phyloP scores from a whole-genome alignment of 2,113 vertebrate genomes.

The Zosterops japonicus region DNA sequence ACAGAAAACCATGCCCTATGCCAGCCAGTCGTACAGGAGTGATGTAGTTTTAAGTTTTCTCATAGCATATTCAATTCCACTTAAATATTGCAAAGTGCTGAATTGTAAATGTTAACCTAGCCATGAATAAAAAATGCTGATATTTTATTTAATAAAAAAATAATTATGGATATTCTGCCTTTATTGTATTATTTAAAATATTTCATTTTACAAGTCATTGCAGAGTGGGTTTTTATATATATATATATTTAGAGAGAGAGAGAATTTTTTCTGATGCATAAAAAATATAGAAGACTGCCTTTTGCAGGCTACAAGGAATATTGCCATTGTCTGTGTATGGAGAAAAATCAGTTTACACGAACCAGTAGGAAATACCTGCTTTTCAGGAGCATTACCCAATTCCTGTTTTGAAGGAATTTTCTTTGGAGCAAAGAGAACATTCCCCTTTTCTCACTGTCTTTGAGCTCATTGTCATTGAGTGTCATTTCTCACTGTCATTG shows the following conservation, averaged over 20 bases:
- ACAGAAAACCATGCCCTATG: neutral
- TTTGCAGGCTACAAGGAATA: constrained; percentile 3
- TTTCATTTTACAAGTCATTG: constrained; percentile 60
- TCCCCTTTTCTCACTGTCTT: neutral
- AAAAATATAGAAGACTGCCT: constrained; percentile 55
- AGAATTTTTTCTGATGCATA: constrained; percentile 49
- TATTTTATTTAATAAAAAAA: constrained; percentile 80
- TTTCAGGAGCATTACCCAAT: neutral
- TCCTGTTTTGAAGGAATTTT: constrained; percentile 15
- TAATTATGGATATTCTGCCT: constrained; percentile 65
- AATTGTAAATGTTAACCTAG: constrained; percentile 75
- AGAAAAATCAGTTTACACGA: constrained; percentile 5
- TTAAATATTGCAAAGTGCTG: constrained; percentile 76
- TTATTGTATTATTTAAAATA: constrained; percentile 74
- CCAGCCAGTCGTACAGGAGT: constrained; percentile 3
- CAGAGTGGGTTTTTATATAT: neutral
- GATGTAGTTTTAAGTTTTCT: constrained; percentile 59
- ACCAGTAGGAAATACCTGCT: neutral
- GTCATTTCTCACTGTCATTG: neutral
- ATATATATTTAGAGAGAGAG: neutral
- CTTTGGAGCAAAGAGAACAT: neutral
- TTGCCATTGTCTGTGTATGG: neutral
- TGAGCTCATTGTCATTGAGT: neutral
- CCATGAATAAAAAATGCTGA: constrained; percentile 76
- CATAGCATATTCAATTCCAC: constrained; percentile 64